These are phyloP conservation scores for Trachelus tabidus DNA, from an alignment of 2,888 invertebrate species.

Conservation along the genomic window DNA sequence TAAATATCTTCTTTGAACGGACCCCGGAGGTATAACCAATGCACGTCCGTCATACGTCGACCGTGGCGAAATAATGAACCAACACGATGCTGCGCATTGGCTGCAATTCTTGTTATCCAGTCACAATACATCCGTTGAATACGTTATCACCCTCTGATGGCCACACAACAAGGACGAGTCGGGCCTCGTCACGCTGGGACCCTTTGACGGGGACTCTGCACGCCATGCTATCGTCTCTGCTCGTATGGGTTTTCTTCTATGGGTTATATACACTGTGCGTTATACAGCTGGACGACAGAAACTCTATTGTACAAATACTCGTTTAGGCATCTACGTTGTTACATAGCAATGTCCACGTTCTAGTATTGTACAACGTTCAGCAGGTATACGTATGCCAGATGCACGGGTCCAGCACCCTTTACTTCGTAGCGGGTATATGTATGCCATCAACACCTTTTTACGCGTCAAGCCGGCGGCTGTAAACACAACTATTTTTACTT, in stretches of 20 bases:
- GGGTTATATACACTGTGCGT: background rate
- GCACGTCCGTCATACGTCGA: constrained; percentile 46
- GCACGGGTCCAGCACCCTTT: background rate
- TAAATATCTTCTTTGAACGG: constrained; percentile 12
- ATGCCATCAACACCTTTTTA: constrained; percentile 41
- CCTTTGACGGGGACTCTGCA: background rate
- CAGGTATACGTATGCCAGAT: background rate
- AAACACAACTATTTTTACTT: constrained; percentile 33
- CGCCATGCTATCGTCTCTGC: background rate
- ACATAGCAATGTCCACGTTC: background rate
- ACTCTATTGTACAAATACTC: background rate
- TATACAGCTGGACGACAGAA: background rate
- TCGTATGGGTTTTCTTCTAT: background rate
- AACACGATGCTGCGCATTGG: constrained; percentile 19
- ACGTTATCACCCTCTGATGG: background rate
- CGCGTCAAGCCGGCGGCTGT: constrained; percentile 34
- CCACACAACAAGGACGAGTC: background rate
- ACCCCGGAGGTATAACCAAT: constrained; percentile 26
- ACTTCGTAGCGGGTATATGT: background rate
- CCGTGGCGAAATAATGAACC: constrained; percentile 45
- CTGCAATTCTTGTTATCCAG: constrained; percentile 21
- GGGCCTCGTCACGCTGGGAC: background rate
- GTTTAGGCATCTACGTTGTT: background rate
- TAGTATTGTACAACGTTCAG: background rate
- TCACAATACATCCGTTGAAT: background rate